phyloP scores from a whole-genome alignment of 1,140 invertebrate genomes.

The Belonocnema kinseyi region DNA sequence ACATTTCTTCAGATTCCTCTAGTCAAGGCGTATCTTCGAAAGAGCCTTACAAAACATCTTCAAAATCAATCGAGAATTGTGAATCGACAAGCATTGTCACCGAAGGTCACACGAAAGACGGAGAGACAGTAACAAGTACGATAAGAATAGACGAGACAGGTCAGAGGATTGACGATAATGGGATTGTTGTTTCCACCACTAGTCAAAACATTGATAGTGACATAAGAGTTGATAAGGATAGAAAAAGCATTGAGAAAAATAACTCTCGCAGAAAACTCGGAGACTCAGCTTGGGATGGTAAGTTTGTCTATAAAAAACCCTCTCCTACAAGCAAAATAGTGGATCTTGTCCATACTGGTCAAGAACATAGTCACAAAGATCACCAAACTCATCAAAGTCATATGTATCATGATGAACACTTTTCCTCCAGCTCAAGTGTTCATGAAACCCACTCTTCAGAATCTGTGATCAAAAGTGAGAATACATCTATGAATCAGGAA shows the following conservation, averaged over 20 bases:
- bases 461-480: not conserved
- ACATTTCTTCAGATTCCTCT: conserved; percentile 18
- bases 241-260: conserved; percentile 16
- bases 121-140: conserved; percentile 53
- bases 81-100: conserved; percentile 49
- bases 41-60: conserved; percentile 35
- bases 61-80: conserved; percentile 52
- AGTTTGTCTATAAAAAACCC: conserved; percentile 66
- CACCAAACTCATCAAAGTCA: not conserved
- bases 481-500: not conserved
- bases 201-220: conserved; percentile 58
- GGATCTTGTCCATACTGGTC: not conserved
- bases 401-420: conserved; percentile 5
- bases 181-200: conserved; percentile 51
- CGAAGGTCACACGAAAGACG: conserved; percentile 56
- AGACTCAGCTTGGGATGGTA: conserved; percentile 45
- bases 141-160: conserved; percentile 51
- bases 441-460: conserved; percentile 13
- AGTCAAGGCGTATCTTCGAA: not conserved
- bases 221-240: conserved; percentile 41
- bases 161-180: conserved; percentile 59
- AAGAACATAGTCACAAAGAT: too few relatives aligned
- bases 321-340: conserved; percentile 40
- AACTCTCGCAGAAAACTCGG: conserved; percentile 32
- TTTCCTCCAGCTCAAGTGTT: conserved; percentile 13